A percentile compares a stretch with the other conserved stretches of the same genome.
These are phyloP conservation scores for Rallus crepitans DNA, from an alignment of 2,797 vertebrate species.

Conservation along the genomic window DNA sequence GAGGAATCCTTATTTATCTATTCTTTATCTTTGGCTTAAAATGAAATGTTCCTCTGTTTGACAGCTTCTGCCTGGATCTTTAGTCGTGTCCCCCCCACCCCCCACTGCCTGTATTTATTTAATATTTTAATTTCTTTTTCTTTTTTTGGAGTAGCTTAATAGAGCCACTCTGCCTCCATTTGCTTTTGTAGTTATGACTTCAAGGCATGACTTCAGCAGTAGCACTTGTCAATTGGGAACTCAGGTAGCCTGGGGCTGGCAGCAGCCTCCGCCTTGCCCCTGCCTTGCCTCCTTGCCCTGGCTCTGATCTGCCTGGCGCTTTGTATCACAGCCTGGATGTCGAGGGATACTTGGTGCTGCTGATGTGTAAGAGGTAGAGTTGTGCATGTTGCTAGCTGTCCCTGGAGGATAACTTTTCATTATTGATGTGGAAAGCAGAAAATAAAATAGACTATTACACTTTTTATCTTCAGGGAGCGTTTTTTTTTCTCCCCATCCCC, in stretches of 20 bases:
- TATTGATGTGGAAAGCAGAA: conserved; percentile 64
- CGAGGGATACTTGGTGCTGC: neutral
- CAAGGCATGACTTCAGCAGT: neutral
- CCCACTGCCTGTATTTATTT: neutral
- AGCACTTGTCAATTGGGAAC: neutral
- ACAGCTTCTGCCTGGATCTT: neutral
- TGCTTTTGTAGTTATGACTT: neutral
- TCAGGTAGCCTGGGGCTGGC: neutral
- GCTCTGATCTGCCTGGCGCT: conserved; percentile 16
- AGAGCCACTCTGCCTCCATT: neutral
- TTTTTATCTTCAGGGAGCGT: conserved; percentile 53
- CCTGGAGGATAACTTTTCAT: conserved; percentile 55
- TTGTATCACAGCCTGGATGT: neutral
- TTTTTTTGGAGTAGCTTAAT: neutral
- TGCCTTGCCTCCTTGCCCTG: neutral
- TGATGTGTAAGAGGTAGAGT: neutral
- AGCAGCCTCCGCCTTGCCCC: neutral
- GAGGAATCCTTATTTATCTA: conserved; percentile 13
- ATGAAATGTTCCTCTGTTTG: neutral
- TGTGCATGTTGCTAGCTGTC: neutral
- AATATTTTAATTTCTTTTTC: too few relatives aligned
- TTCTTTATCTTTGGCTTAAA: neutral
- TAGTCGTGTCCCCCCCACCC: neutral
- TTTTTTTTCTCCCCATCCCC: neutral
- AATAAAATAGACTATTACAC: conserved; percentile 58